phyloP scores from a whole-genome alignment of 2,113 vertebrate species.

The Heterotilapia buettikoferi region DNA sequence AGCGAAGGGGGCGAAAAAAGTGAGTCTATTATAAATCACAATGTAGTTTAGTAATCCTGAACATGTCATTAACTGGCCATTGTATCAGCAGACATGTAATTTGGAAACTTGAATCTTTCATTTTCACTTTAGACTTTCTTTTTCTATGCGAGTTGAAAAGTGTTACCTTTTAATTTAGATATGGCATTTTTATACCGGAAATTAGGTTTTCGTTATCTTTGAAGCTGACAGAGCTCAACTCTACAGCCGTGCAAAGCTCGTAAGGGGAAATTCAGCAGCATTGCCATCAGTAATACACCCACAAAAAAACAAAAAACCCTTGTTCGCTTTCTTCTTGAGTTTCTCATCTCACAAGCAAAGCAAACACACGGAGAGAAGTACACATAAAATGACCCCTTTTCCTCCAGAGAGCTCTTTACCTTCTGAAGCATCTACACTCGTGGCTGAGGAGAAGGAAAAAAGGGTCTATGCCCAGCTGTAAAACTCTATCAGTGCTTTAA shows the following conservation, averaged over 20 bases:
- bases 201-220: slow-evolving; percentile 46
- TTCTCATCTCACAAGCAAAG: background rate
- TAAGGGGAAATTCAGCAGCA: background rate
- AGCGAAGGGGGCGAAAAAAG: background rate
- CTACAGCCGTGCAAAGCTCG: background rate
- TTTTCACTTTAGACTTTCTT: slow-evolving; percentile 31
- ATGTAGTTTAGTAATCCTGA: slow-evolving; percentile 25
- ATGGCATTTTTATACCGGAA: slow-evolving; percentile 11
- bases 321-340: background rate
- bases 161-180: slow-evolving; percentile 37
- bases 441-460: background rate
- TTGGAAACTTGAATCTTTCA: slow-evolving; percentile 17
- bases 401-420: background rate
- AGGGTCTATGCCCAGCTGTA: background rate
- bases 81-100: slow-evolving; percentile 30
- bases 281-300: background rate
- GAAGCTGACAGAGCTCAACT: slow-evolving; percentile 4
- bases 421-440: background rate
- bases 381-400: background rate
- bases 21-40: slow-evolving; percentile 36
- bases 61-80: slow-evolving; percentile 44
- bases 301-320: background rate
- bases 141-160: background rate
- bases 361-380: background rate
- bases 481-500: slow-evolving; percentile 1